Base-by-base conservation (phyloP, 2,797 vertebrate genomes). In the Smutsia temminckii region DNA sequence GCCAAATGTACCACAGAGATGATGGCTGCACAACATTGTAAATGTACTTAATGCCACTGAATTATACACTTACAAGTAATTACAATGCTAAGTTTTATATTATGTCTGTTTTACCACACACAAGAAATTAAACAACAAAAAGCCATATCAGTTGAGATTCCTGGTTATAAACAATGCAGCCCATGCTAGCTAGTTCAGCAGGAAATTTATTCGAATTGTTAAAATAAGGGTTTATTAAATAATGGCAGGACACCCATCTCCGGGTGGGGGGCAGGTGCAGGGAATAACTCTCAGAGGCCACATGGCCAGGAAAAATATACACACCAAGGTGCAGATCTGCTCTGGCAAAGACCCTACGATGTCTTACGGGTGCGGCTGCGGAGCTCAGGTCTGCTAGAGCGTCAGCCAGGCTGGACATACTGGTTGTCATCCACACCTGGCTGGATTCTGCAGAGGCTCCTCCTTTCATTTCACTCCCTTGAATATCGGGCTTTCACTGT, bases 391-490 rank as follows among this genome's bases (percentile, higher is more conserved):
- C 61, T 7, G 20, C 72, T 11, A 2, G 10, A 23, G 27, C 37
- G 37, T 64, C 49, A 0, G 16, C 7, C n/a, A 37, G 16, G 32
- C 42, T 2, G 5, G n/a, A n/a, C 40, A 29, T 3, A 0, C 13
- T 29, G 13, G 5, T 53, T 53, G 5, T 8, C 34, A 11, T 66
- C 66, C 0, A 2, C 68, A 29, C 46, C 68, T 21, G 61, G 21
- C n/a, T 16, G 27, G 42, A 25, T 64, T 53, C 86, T n/a, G 12
- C 20, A 1, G 4, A 12, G n/a, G 32, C 14, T 64, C 55, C 34
- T 2, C 63, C 46, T 42, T 42, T 17, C 29, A 29, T 27, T 5
- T 49, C 69, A 29, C n/a, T 51, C 21, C 40, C n/a, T 61, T 40
- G 21, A 51, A 89, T 61, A 16, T 21, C 27, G 53, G 53, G 63